Evolutionary conservation across 2,797 vertebrate genomes (phyloP), one percentile per base, ranked within the genome.

Genomic region (Malacoctenus gilli): DNA sequence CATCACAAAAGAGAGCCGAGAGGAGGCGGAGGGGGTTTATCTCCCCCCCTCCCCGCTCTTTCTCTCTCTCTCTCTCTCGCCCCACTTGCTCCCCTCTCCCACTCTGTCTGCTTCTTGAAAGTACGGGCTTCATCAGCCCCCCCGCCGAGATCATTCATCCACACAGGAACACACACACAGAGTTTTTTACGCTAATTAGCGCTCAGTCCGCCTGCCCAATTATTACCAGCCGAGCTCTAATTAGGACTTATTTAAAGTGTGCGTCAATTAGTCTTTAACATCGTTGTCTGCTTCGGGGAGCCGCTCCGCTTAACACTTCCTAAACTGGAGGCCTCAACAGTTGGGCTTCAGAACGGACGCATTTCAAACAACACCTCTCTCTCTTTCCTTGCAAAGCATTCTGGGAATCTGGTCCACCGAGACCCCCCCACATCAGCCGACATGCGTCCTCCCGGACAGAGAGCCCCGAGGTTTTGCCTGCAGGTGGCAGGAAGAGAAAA

Each of bases 161-260:
- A 75, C 77, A 72, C 41, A 21, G 53, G 39, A 50, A 67, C 75
- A 72, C 69, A 37, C 71, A 70, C 66, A 78, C 63, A 60, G 38
- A 66, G 35, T 44, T 53, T 48, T 40, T 42, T 48, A 88, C 82
- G 82, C 92, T 95, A 94, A 94, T 94, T 95, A 95, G 91, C 89
- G 85, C 90, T 86, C 80, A 85, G 77, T 80, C 87, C 68, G 83
- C 83, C 63, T 79, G 89, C 88, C 89, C 93, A 91, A 92, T 95
- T 94, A 95, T 91, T 92, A 91, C 88, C 85, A 86, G 87, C 91
- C 91, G 90, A 88, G 89, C 86, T 86, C 93, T 95, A 94, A 94
- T 95, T 94, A 94, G 80, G 92, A 92, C 92, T 89, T 89, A 90
- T 92, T 92, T 91, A 92, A 93, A 93, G 88, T 89, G 92, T 91